A percentile compares a stretch with the other conserved stretches of the same genome.
These are phyloP conservation scores for Gryon sp. DNA, from an alignment of 1,140 invertebrate species.

Conservation along the genomic window DNA sequence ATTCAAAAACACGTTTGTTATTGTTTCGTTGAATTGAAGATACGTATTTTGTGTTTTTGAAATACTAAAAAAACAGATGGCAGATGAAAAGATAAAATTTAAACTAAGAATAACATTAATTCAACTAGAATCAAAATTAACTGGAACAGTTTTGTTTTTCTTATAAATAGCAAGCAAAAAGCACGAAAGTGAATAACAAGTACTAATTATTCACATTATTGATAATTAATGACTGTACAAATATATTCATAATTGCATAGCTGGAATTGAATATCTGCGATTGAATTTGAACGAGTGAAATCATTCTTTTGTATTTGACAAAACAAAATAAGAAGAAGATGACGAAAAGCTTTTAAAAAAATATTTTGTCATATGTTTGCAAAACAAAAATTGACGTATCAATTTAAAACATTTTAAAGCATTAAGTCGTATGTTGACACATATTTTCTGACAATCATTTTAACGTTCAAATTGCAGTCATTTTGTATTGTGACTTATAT, in stretches of 20 bases:
- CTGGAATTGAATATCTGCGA: constrained; percentile 11
- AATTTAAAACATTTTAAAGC: constrained; percentile 7
- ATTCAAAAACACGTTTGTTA: no score
- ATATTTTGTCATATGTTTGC: constrained; percentile 2
- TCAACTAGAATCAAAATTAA: no score
- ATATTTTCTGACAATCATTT: constrained; percentile 10
- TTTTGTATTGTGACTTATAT: constrained; percentile 22
- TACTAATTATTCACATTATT: constrained; percentile 12
- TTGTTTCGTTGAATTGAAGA: no score
- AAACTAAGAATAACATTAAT: no score
- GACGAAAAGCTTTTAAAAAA: no score
- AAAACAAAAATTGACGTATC: neutral
- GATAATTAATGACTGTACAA: constrained; percentile 38
- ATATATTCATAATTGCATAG: constrained; percentile 33
- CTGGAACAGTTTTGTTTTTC: no score
- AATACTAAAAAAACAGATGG: no score
- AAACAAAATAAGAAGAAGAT: no score
- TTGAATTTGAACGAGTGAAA: constrained; percentile 20
- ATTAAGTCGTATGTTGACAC: neutral
- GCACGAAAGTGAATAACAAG: no score
- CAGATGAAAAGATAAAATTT: no score
- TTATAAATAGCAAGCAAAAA: no score
- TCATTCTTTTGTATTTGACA: constrained; percentile 28
- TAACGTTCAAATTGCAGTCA: neutral
- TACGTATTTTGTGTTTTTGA: no score